Conservation (phyloP, 1,140 invertebrate genomes). For the Dreissena rostriformis region DNA sequence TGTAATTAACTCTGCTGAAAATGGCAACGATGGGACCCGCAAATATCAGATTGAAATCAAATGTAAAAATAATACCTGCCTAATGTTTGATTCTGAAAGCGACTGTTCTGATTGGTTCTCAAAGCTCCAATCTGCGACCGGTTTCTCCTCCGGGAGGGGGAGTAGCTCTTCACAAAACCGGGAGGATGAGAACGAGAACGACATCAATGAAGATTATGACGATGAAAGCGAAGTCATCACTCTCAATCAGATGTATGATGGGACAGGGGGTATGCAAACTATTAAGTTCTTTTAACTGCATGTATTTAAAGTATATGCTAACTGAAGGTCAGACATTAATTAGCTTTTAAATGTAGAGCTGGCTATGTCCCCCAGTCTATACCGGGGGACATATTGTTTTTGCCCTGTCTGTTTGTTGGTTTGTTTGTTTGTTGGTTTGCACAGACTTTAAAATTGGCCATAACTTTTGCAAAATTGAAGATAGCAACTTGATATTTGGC, state of each 20-base stretch:
- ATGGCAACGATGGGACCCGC: not conserved
- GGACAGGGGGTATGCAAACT: not conserved
- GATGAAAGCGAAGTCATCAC: slow-evolving; percentile 45
- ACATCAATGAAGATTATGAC: not conserved
- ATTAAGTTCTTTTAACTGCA: too few relatives aligned
- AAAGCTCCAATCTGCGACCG: not conserved
- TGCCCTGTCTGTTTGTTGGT: too few relatives aligned
- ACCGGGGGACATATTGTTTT: too few relatives aligned
- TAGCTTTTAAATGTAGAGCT: too few relatives aligned
- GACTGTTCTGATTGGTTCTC: slow-evolving; percentile 33
- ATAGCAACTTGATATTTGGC: too few relatives aligned
- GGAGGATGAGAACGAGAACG: not conserved
- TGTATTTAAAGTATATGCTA: too few relatives aligned
- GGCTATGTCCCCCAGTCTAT: too few relatives aligned
- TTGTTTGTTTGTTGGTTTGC: too few relatives aligned
- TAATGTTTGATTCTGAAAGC: slow-evolving; percentile 18
- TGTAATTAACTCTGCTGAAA: slow-evolving; percentile 27
- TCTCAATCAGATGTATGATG: slow-evolving; percentile 43
- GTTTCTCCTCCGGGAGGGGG: not conserved
- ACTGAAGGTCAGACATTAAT: too few relatives aligned
- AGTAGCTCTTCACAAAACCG: not conserved
- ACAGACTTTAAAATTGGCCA: too few relatives aligned
- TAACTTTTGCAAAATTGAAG: too few relatives aligned
- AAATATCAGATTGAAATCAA: slow-evolving; percentile 42
- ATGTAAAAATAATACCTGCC: slow-evolving; percentile 1